Base-by-base conservation (phyloP, 2,113 vertebrate genomes). In the Dicaeum eximium region DNA sequence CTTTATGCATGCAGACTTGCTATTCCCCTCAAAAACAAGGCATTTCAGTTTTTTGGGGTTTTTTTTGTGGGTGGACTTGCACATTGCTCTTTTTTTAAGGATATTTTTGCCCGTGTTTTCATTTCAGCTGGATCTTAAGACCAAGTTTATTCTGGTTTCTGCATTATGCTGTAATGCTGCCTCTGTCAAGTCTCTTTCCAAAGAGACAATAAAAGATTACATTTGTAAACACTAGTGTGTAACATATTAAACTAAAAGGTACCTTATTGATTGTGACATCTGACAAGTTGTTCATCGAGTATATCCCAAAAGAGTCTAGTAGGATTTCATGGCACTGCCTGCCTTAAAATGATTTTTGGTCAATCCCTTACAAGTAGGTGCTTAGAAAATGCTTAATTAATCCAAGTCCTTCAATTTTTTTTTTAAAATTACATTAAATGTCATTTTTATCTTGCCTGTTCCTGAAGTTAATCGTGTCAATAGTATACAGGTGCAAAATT, bases 71-170 rank as follows among this genome's bases (percentile, higher is more conserved):
- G 47, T 86, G 23, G 54, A 79, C 37, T 65, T 65, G 10, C 50
- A 80, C 30, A 2, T 27, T 56, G 5, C 10, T 24, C 8, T 37
- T 11, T 69, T 37, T 42, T 45, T 9, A 80, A 62, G 60, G 33
- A 10, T 40, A 8, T 65, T 81, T 88, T 96, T 91, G 37, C 56
- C 33, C 40, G 4, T 42, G 72, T 48, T 84, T 83, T 51, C 10
- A 2, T 94, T 96, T 88, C 45, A 92, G 37, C 73, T 72, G 33
- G 13, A 23, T 91, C 62, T 60, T 73, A 71, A 83, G 33, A 80
- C 60, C 30, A 45, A 13, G n/a, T 75, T 96, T 92, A n/a, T 93
- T 57, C 90, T 28, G 4, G 13, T 71, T 81, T 96, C 50, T 96
- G 64, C 20, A 22, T 91, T 66, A 38, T 8, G 33, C 22, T 57